Base-by-base conservation (phyloP, 2,888 invertebrate species). In the Gymnocheta viridis region DNA sequence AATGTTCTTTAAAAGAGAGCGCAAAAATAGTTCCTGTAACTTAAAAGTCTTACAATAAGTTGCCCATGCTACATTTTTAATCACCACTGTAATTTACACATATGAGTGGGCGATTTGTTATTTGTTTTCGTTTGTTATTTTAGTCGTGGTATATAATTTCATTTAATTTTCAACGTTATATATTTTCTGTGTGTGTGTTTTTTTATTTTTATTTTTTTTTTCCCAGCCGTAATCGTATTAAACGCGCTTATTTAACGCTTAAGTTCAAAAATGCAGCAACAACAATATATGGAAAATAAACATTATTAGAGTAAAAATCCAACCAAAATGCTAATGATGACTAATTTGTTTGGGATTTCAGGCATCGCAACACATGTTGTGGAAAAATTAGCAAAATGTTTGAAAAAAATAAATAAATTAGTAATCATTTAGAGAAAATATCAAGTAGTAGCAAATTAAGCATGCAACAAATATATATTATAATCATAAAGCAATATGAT, bases 171-270 rank as follows among this genome's bases (percentile, higher is more conserved):
- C 64, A 72, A 64, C 47, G 54, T 72, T 54, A 41, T 54, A 41
- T 27, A 69, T 80, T 66, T 74, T 78, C 73, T 81, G 74, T 67
- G n/a, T n/a, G n/a, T n/a, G n/a, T 86, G 79, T 79, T 82, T 77
- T 86, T 41, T 78, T n/a, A n/a, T 9, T 66, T 78, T 56, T 73
- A 86, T 85, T 88, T 74, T 41, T 17, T 17, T 44, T 44, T 44
- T 32, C 35, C 70, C 35, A 49, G 35, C 19, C 66, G 88, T 90
- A 90, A 90, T 90, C 89, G 88, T 88, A 90, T 90, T 90, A 90
- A 90, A 86, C 90, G 87, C 90, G 89, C 90, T 90, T 90, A 89
- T 90, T 90, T 90, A 89, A 90, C 89, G 89, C 87, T 90, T 90
- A 89, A 89, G 88, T 88, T 79, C 70, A 67, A 81, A 83, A 66